A percentile compares a stretch with the other conserved stretches of the same genome.
Conservation (phyloP, 2,797 vertebrate species). For the Huso huso region DNA sequence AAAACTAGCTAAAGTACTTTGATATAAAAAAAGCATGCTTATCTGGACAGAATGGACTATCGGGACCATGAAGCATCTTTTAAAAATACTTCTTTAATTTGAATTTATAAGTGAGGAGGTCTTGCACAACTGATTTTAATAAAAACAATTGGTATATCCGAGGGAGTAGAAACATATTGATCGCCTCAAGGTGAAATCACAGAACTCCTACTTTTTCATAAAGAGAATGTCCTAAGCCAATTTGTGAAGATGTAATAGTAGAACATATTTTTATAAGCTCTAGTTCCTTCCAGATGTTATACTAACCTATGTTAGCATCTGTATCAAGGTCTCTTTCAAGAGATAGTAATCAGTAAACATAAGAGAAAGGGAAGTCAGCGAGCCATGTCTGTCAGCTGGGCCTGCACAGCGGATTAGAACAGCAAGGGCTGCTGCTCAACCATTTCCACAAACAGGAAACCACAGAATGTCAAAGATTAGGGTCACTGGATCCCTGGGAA, state of each 20-base stretch:
- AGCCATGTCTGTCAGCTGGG: conserved; percentile 25
- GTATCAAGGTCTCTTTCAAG: conserved; percentile 8
- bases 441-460: conserved; percentile 42
- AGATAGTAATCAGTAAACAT: conserved; percentile 21
- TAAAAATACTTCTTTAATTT: too few species aligned
- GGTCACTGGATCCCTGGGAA: conserved; percentile 35
- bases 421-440: conserved; percentile 28
- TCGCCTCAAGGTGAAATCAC: background rate
- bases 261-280: conserved; percentile 4
- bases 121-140: too few species aligned
- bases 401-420: conserved; percentile 25
- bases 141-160: background rate
- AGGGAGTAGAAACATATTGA: background rate
- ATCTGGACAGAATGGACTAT: too few species aligned
- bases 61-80: too few species aligned
- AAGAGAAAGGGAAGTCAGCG: conserved; percentile 28
- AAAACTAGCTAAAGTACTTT: too few species aligned
- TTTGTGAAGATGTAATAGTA: background rate
- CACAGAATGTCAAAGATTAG: conserved; percentile 33
- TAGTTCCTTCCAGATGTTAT: conserved; percentile 26
- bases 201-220: background rate
- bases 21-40: too few species aligned
- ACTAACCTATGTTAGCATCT: conserved; percentile 22
- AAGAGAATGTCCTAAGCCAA: background rate
- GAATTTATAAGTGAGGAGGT: too few species aligned